Conservation (phyloP, 2,888 invertebrate species). For the Melieria omissa region DNA sequence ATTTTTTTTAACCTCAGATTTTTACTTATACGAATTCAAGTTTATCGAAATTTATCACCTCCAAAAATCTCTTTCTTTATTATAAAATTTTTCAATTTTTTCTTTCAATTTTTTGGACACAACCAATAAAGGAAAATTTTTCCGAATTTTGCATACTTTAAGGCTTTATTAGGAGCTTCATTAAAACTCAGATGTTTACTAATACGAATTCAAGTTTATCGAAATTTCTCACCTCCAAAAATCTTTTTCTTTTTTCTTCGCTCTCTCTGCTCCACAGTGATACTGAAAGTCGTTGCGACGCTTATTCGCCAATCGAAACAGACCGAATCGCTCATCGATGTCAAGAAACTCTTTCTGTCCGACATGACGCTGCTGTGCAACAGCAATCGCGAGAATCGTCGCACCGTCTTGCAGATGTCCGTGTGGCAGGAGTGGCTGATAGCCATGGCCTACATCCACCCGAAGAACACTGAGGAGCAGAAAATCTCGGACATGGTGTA, state of each 20-base stretch:
- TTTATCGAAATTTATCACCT: too few species aligned
- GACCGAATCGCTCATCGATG: conserved; percentile 88
- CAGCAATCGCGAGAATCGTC: conserved; percentile 95
- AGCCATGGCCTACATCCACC: conserved; percentile 98
- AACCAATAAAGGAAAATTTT: too few species aligned
- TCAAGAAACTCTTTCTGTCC: conserved; percentile 95
- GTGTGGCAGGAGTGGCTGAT: conserved; percentile 99
- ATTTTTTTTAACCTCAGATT: too few species aligned
- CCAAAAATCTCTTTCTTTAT: not conserved
- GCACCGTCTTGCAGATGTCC: conserved; percentile 99
- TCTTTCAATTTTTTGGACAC: too few species aligned
- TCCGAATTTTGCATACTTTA: too few species aligned
- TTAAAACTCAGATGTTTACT: too few species aligned
- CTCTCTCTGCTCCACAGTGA: conserved; percentile 73
- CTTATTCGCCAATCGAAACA: conserved; percentile 96
- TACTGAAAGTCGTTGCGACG: conserved; percentile 98
- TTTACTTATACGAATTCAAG: too few species aligned
- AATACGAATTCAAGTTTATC: too few species aligned
- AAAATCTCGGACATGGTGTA: conserved; percentile 99
- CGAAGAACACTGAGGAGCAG: conserved; percentile 93
- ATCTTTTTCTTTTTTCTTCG: not conserved
- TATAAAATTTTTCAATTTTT: too few species aligned
- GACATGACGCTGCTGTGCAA: conserved; percentile 99
- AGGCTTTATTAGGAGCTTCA: too few species aligned
- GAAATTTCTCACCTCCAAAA: too few species aligned